Evolutionary conservation across 2,888 invertebrate genomes (phyloP), one percentile per base, ranked within the genome.

Genomic region (Falcaria lacertinaria): DNA sequence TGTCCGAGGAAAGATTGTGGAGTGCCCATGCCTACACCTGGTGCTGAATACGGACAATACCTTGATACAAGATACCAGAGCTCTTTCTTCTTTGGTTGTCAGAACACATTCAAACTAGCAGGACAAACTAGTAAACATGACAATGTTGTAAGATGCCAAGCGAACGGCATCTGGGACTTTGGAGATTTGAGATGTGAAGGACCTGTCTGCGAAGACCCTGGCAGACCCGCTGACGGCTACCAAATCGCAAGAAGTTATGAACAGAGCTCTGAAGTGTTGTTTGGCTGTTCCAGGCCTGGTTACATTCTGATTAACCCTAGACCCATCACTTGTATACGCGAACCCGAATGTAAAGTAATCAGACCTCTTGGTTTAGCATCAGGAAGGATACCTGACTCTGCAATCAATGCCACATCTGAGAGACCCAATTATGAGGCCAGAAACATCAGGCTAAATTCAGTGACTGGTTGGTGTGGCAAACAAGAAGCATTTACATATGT

Each of bases 401-500:
- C 98, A 1, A 98, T 98, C 42, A 98, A 98, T 72, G 97, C 97
- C 0, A 98, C 98, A 0, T 97, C 97, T 8, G 97, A 97, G 82
- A 90, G 96, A 67, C 96, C 96, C 16, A 97, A 97, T 69, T 97
- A 97, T 72, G 97, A 97, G 90, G 96, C 97, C 0, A 94, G 90
- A 73, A 97, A 97, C 69, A 94, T 97, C 8, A 91, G 97, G 22
- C 85, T 98, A 28, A 97, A 97, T 73, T 97, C 97, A 0, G 97
- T 97, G 2, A 97, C 97, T 36, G 97, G 97, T 14, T 98, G 97
- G 97, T 97, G 97, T 80, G 97, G 97, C n/a, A 97, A 97, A 67
- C 96, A 96, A 85, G 98, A 98, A 86, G 96, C 97, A 0, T 98
- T 98, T 69, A 98, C 98, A 0, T 98, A 98, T 65, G 96, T 98